Evolutionary conservation across 1,140 invertebrate species (phyloP), one percentile per base, ranked within the genome.

Genomic region (Drosophila ercepeae): DNA sequence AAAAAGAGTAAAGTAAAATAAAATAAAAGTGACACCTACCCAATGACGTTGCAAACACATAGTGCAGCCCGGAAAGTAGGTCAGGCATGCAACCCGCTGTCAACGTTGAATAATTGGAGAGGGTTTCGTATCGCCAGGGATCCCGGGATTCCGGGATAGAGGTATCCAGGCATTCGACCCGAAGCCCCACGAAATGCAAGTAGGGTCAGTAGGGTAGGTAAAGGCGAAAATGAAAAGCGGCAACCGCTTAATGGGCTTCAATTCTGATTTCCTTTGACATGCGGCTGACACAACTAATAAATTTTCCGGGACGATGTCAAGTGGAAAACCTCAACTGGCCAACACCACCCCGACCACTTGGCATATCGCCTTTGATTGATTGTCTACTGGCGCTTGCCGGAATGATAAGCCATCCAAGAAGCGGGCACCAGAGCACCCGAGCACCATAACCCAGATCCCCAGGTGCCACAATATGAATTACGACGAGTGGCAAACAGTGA

Each of bases 11-110:
- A 44, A 29, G 8, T 45, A 21, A 45, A 55, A 19, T 34, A 59
- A 68, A 68, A 55, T 75, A 83, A 75, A 75, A 70, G 71, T 84
- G 81, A 86, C 82, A 84, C 81, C 82, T 81, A 73, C 55, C 23
- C 19, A 32, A 9, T 11, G 27, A 39, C 39, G 60, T 42, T 51
- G 58, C 25, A 1, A 61, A 51, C 39, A 63, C 49, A 71, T 61
- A 36, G 70, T 61, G 52, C 9, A 68, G 42, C 41, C 21, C 41
- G 41, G 39, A 76, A 84, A 86, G 68, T 86, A 88, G 81, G 82
- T 86, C 81, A 86, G 81, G 77, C 82, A 63, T 86, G 81, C 81
- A 86, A 88, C 82, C 73, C 75, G 81, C 81, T 86, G 82, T 86
- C 81, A 86, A 32, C 76, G 68, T 48, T 77, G 73, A 64, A 74